Conservation (phyloP, 2,797 vertebrate genomes). For the Oreortyx pictus region DNA sequence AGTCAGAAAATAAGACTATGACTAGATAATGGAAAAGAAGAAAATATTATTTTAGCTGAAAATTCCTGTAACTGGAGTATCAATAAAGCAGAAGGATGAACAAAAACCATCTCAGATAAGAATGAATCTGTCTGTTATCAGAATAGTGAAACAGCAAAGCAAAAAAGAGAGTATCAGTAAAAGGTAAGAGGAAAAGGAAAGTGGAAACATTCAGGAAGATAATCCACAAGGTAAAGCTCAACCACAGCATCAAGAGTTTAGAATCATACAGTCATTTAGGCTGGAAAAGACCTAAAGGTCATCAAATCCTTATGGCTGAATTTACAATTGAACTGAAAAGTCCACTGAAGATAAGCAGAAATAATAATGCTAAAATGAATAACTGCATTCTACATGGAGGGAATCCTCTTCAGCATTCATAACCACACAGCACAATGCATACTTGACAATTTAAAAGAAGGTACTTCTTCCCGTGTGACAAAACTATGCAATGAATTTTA, state of each 20-base stretch:
- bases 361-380: neutral
- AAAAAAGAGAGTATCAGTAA: neutral
- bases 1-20: neutral
- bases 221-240: neutral
- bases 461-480: neutral
- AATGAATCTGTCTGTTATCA: neutral
- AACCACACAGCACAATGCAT: neutral
- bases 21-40: neutral
- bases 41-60: neutral
- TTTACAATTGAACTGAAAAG: neutral
- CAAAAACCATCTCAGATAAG: neutral
- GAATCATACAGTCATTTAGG: neutral
- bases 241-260: neutral
- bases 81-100: neutral
- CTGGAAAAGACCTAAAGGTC: neutral
- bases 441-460: neutral
- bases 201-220: neutral
- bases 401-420: neutral
- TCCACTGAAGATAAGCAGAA: neutral
- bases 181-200: neutral
- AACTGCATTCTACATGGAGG: neutral
- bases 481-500: neutral
- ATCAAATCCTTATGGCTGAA: neutral
- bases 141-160: neutral
- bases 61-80: neutral